A percentile compares a stretch with the other conserved stretches of the same genome.
Evolutionary conservation across 1,140 invertebrate species (phyloP).

Genomic region (Heliconius eleuchia): DNA sequence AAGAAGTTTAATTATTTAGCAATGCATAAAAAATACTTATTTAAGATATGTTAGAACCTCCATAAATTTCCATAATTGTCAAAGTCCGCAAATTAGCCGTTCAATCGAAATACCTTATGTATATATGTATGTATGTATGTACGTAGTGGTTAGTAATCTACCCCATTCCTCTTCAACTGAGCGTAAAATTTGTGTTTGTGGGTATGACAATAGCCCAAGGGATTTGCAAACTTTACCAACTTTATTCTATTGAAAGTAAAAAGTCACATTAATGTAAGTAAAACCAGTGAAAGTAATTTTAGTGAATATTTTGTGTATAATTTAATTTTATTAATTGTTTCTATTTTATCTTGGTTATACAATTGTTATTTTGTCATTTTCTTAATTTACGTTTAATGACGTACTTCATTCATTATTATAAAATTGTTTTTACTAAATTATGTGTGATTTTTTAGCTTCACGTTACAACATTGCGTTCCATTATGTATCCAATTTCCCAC

Average conservation of each 20-base stretch:
- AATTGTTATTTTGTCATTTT: too few relatives aligned
- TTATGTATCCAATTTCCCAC: too few relatives aligned
- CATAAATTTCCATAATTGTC: background rate
- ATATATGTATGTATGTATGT: background rate
- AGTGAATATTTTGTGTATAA: background rate
- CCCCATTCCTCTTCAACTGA: slow-evolving; percentile 2
- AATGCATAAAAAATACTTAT: too few relatives aligned
- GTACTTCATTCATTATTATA: too few relatives aligned
- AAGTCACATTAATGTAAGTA: slow-evolving; percentile 11
- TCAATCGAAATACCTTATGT: slow-evolving; percentile 8
- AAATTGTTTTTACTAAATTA: too few relatives aligned
- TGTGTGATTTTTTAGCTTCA: too few relatives aligned
- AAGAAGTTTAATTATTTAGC: too few relatives aligned
- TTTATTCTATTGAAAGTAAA: slow-evolving; percentile 6
- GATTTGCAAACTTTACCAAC: slow-evolving; percentile 4
- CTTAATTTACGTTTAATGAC: too few relatives aligned
- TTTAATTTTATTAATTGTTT: background rate
- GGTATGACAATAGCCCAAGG: slow-evolving; percentile 9
- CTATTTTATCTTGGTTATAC: background rate
- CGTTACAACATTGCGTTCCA: too few relatives aligned
- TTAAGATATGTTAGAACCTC: background rate
- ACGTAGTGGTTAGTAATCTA: slow-evolving; percentile 1
- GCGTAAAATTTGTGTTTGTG: slow-evolving; percentile 11
- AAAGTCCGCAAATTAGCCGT: background rate
- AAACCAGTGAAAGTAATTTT: slow-evolving; percentile 7